Conservation (phyloP, 2,888 invertebrate genomes). For the Rotaria sp. region DNA sequence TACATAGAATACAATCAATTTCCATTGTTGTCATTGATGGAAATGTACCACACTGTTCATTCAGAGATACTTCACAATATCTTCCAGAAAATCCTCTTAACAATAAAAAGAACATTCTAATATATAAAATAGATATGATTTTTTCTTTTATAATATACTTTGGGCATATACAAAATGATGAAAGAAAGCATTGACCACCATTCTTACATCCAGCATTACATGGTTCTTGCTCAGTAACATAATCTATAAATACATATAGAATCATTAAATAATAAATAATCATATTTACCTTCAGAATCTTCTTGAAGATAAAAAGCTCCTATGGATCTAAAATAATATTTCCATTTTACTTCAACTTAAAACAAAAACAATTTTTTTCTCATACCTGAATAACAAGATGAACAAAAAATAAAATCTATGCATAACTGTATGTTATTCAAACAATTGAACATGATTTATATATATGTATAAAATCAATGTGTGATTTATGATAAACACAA, state of each 20-base stretch:
- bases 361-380: background rate
- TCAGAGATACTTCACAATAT: background rate
- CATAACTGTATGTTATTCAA: background rate
- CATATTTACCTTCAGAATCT: background rate
- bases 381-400: background rate
- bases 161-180: background rate
- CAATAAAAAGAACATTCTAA: background rate
- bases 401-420: background rate
- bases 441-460: constrained; percentile 19
- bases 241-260: background rate
- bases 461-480: background rate
- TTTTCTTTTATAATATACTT: background rate
- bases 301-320: background rate
- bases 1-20: background rate
- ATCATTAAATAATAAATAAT: too few relatives aligned
- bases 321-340: background rate
- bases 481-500: constrained; percentile 15
- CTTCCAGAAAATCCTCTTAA: background rate
- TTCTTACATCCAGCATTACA: background rate
- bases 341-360: background rate
- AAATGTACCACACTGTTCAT: background rate
- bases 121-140: background rate
- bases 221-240: background rate
- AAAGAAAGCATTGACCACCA: background rate
- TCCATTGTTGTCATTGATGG: background rate